phyloP scores from a whole-genome alignment of 2,113 vertebrate species.

The Orthonyx spaldingii region DNA sequence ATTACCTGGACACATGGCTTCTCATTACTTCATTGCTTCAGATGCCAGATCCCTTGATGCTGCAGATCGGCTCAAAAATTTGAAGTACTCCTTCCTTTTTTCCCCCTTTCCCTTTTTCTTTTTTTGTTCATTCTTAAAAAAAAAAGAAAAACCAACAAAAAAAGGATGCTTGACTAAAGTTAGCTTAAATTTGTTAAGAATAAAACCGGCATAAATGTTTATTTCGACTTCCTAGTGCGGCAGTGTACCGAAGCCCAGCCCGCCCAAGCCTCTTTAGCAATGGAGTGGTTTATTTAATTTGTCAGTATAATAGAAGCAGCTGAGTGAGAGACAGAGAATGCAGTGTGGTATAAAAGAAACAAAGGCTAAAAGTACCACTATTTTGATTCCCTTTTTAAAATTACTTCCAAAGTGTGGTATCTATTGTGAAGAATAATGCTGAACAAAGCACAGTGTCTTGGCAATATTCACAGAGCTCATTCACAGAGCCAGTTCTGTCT shows the following conservation, averaged over 20 bases:
- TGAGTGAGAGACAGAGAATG: constrained; percentile 90
- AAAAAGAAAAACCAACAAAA: neutral
- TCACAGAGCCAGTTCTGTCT: constrained; percentile 84
- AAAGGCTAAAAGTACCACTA: constrained; percentile 96
- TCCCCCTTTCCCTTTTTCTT: neutral
- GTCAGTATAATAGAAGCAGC: constrained; percentile 90
- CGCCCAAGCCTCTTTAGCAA: constrained; percentile 81
- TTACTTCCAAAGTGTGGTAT: constrained; percentile 99
- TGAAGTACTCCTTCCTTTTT: constrained; percentile 15
- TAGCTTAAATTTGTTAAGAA: constrained; percentile 58
- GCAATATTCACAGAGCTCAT: constrained; percentile 91
- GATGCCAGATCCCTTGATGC: constrained; percentile 35
- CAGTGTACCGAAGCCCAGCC: constrained; percentile 73
- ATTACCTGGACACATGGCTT: constrained; percentile 61
- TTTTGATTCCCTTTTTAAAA: constrained; percentile 98
- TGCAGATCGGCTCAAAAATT: constrained; percentile 53
- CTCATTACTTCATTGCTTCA: constrained; percentile 42
- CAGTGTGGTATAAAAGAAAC: constrained; percentile 88
- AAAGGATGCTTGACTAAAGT: constrained; percentile 38
- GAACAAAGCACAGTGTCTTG: constrained; percentile 95
- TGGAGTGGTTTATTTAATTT: constrained; percentile 99
- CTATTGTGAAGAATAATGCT: constrained; percentile 92
- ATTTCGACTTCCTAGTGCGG: constrained; percentile 69
- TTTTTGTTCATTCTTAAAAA: neutral
- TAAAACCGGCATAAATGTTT: constrained; percentile 67